Evolutionary conservation across 2,888 invertebrate genomes (phyloP).

Genomic region (Ctena decussata): DNA sequence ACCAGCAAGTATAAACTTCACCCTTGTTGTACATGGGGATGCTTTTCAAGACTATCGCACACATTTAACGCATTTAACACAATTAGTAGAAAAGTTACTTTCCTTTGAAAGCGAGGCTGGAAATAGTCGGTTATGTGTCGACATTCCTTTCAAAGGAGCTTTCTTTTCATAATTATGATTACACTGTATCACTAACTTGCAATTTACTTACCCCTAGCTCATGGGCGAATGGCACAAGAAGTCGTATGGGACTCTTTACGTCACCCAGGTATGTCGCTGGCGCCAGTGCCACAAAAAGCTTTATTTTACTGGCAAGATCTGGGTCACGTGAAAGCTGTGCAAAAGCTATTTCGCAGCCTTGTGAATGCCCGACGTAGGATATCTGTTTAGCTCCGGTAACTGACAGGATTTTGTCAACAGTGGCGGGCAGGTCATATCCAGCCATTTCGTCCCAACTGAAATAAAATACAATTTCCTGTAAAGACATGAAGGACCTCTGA

Average conservation of each 20-base stretch:
- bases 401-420: constrained; percentile 90
- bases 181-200: too few relatives aligned
- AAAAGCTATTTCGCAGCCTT: constrained; percentile 90
- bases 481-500: too few relatives aligned
- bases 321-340: constrained; percentile 78
- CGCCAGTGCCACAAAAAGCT: constrained; percentile 86
- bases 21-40: too few relatives aligned
- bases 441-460: constrained; percentile 96
- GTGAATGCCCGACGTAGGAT: constrained; percentile 95
- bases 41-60: too few relatives aligned
- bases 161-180: too few relatives aligned
- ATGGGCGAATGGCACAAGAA: constrained; percentile 74
- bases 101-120: too few relatives aligned
- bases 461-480: neutral
- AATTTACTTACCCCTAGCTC: constrained; percentile 64
- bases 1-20: too few relatives aligned
- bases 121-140: too few relatives aligned
- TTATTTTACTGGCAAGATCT: constrained; percentile 81
- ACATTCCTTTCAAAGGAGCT: too few relatives aligned
- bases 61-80: too few relatives aligned
- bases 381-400: constrained; percentile 89
- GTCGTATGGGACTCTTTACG: constrained; percentile 75
- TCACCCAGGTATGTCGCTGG: constrained; percentile 84
- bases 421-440: constrained; percentile 94
- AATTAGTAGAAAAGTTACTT: too few relatives aligned